Percentiles rank a stretch among this genome's conserved stretches.
Conservation (phyloP, 37 sponge, comb jelly and placozoan genomes). For the Ephydatia muelleri region DNA sequence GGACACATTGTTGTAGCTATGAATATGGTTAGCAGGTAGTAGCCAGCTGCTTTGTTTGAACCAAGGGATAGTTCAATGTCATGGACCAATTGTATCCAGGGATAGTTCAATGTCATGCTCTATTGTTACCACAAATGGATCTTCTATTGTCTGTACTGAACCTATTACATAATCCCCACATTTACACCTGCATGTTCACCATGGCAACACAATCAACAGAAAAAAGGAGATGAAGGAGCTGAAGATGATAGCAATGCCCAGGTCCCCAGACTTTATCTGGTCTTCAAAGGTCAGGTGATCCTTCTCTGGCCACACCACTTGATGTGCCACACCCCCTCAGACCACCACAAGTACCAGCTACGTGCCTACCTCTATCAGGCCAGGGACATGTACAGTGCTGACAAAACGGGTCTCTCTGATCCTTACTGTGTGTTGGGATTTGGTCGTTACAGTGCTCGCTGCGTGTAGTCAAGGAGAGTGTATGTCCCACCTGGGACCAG, state of each 20-base stretch:
- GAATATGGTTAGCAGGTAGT: too few relatives aligned
- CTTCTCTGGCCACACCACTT: background rate
- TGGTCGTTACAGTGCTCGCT: constrained; percentile 60
- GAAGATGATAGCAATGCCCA: constrained; percentile 63
- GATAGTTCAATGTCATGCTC: too few relatives aligned
- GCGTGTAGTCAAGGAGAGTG: constrained; percentile 72
- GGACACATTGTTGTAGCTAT: too few relatives aligned
- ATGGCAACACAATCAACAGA: background rate
- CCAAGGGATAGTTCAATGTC: too few relatives aligned
- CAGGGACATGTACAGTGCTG: constrained; percentile 88
- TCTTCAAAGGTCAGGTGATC: constrained; percentile 58
- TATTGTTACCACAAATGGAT: too few relatives aligned
- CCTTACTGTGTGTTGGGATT: constrained; percentile 89
- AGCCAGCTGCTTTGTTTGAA: too few relatives aligned
- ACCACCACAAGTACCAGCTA: constrained; percentile 89
- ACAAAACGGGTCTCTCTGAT: constrained; percentile 94
- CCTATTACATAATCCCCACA: too few relatives aligned
- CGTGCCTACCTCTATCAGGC: constrained; percentile 98
- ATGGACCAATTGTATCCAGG: too few relatives aligned
- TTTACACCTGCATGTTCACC: too few relatives aligned
- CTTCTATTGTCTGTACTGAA: too few relatives aligned
- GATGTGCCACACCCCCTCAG: constrained; percentile 26
- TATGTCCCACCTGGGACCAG: constrained; percentile 99
- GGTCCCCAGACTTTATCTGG: constrained; percentile 92
- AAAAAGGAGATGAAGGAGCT: constrained; percentile 67